Percentiles rank a stretch among this genome's conserved stretches.
phyloP scores from a whole-genome alignment of 2,888 invertebrate genomes.

The Drosophila stalkeri region DNA sequence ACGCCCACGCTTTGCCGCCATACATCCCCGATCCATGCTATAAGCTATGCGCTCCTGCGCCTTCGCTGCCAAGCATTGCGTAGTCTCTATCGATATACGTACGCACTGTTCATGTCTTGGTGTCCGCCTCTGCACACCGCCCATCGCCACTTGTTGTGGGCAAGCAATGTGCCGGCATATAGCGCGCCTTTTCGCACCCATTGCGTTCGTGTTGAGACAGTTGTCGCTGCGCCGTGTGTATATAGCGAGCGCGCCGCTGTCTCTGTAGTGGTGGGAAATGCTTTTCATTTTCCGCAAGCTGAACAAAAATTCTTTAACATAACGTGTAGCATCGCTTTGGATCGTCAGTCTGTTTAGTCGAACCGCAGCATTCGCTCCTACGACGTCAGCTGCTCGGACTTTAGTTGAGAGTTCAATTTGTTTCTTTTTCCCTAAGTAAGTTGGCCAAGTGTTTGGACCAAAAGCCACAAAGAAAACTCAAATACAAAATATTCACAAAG shows the following conservation, averaged over 20 bases:
- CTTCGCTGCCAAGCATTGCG: constrained; percentile 56
- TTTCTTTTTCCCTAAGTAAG: constrained; percentile 86
- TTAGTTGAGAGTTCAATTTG: constrained; percentile 85
- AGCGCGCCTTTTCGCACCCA: constrained; percentile 57
- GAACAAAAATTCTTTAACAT: constrained; percentile 84
- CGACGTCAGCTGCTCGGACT: constrained; percentile 86
- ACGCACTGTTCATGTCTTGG: background rate
- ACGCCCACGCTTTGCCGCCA: constrained; percentile 24
- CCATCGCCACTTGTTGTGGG: constrained; percentile 45
- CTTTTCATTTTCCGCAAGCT: constrained; percentile 78
- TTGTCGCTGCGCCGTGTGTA: constrained; percentile 13
- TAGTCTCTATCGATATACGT: constrained; percentile 21
- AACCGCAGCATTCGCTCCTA: constrained; percentile 86
- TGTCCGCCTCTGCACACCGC: constrained; percentile 14
- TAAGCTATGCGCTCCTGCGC: constrained; percentile 50
- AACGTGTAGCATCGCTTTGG: constrained; percentile 84
- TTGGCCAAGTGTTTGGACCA: constrained; percentile 65
- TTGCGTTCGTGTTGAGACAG: constrained; percentile 16
- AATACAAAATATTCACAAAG: constrained; percentile 14
- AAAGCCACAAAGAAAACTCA: constrained; percentile 21
- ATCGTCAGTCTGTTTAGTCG: constrained; percentile 86
- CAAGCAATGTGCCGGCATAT: constrained; percentile 54
- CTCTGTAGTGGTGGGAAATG: constrained; percentile 72
- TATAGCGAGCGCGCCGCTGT: constrained; percentile 13
- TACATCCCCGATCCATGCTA: constrained; percentile 26